Base-by-base conservation (phyloP, 2,797 vertebrate species). In the Enoplosus armatus region DNA sequence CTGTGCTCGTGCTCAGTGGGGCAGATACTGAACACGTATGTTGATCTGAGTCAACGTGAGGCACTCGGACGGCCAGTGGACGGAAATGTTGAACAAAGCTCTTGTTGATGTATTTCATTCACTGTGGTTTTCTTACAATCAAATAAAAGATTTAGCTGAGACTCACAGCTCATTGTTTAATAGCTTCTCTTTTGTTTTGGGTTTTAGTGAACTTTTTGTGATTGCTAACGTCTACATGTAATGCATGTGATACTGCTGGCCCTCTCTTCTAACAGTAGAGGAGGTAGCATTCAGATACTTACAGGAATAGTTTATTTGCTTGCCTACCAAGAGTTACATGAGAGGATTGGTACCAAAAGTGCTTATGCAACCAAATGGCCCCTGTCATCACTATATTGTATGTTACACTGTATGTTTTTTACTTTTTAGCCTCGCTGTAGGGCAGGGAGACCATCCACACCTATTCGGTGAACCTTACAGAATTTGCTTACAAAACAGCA, bases 91-190 rank as follows among this genome's bases (percentile, higher is more conserved):
- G 14, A 50, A 50, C 14, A 61, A 67, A 75, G 27, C n/a, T 3
- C 11, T 27, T 22, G 35, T 33, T 56, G 11, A 50, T 22, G 45
- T 65, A n/a, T 37, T 82, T 50, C 1, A 60, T 31, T 55, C 26
- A 1, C n/a, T 67, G 47, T 29, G 27, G 5, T 15, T 39, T 29
- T 50, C 12, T 66, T 29, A 27, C 58, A 53, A 18, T 51, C 3
- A 50, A 71, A 45, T 64, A 10, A 33, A 26, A 18, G 33, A 70
- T 70, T 56, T 72, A 47, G 53, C 24, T 24, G 20, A 58, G 53
- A 65, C 53, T 35, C 54, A n/a, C 14, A 18, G 22, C 29, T 63
- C n/a, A 29, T 37, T 8, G 69, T 53, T 55, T 35, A n/a, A 51
- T 39, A 39, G 41, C 41, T 45, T 12, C 10, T n/a, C n/a, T n/a